phyloP scores from a whole-genome alignment of 2,113 vertebrate species.

The Bagarius yarrelli region DNA sequence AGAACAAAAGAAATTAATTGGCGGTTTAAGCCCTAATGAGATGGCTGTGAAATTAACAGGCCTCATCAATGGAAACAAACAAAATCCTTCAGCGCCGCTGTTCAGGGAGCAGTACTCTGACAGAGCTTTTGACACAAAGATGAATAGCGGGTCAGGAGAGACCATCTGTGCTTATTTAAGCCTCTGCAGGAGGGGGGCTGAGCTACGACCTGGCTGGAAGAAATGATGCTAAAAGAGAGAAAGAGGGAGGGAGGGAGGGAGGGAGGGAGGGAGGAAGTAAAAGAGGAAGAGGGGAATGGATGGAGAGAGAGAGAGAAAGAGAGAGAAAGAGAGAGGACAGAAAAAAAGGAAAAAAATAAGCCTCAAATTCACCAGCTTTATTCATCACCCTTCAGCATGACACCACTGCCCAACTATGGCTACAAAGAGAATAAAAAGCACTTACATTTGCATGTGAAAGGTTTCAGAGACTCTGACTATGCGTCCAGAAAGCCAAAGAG shows the following conservation, averaged over 20 bases:
- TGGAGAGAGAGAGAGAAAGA: constrained; percentile 53
- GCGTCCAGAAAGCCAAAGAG: constrained; percentile 77
- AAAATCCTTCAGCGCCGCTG: constrained; percentile 82
- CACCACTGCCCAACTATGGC: constrained; percentile 69
- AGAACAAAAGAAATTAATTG: constrained; percentile 98
- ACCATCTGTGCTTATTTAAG: constrained; percentile 88
- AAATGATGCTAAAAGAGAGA: constrained; percentile 66
- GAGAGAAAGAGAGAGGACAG: constrained; percentile 16
- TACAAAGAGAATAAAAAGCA: constrained; percentile 78
- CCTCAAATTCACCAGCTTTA: constrained; percentile 73
- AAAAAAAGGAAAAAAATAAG: constrained; percentile 57
- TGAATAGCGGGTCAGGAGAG: constrained; percentile 83
- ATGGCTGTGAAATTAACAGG: constrained; percentile 89
- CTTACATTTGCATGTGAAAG: constrained; percentile 85
- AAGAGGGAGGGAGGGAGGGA: constrained; percentile 52
- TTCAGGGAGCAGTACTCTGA: constrained; percentile 77
- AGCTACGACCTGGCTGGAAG: constrained; percentile 61
- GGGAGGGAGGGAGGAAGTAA: constrained; percentile 47
- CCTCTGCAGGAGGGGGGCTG: constrained; percentile 67
- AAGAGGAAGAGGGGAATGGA: constrained; percentile 44
- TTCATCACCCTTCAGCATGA: constrained; percentile 80
- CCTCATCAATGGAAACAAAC: constrained; percentile 94
- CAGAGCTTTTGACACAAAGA: constrained; percentile 81
- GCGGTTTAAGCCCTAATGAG: constrained; percentile 96
- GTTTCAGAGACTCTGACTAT: constrained; percentile 73